phyloP scores from a whole-genome alignment of 2,797 vertebrate genomes.

The Helostoma temminkii region DNA sequence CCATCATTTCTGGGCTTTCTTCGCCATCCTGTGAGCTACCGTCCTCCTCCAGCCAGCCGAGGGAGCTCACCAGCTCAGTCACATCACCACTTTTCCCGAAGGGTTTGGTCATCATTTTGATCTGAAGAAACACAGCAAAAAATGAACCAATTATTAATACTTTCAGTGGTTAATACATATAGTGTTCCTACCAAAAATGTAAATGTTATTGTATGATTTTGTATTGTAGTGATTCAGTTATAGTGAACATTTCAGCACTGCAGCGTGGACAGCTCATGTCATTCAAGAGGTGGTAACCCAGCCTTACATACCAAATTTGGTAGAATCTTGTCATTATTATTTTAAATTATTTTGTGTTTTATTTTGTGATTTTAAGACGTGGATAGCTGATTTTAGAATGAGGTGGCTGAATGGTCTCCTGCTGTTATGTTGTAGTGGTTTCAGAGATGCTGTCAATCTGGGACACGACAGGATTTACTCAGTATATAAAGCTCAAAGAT shows the following conservation, averaged over 20 bases:
- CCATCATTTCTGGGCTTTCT: constrained; percentile 75
- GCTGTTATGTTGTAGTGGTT: constrained; percentile 52
- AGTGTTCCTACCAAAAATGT: not conserved
- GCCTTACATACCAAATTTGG: not conserved
- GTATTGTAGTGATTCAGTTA: too few relatives aligned
- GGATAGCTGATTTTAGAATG: constrained; percentile 7
- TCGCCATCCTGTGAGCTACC: constrained; percentile 89
- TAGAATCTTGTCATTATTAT: not conserved
- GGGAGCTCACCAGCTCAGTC: constrained; percentile 88
- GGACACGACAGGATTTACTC: constrained; percentile 84
- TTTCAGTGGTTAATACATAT: not conserved
- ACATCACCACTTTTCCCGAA: constrained; percentile 85
- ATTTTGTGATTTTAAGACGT: constrained; percentile 6
- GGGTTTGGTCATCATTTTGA: constrained; percentile 88
- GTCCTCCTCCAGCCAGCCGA: constrained; percentile 89
- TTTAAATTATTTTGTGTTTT: not conserved
- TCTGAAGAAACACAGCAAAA: constrained; percentile 71
- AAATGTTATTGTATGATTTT: not conserved
- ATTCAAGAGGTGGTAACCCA: not conserved
- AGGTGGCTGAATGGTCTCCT: constrained; percentile 29
- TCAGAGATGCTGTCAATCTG: constrained; percentile 81
- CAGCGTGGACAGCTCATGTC: constrained; percentile 56
- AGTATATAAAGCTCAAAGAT: constrained; percentile 80
- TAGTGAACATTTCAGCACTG: constrained; percentile 70
- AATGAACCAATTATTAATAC: constrained; percentile 4